Conservation (phyloP, 1,140 invertebrate species). For the Drosophila triauraria region DNA sequence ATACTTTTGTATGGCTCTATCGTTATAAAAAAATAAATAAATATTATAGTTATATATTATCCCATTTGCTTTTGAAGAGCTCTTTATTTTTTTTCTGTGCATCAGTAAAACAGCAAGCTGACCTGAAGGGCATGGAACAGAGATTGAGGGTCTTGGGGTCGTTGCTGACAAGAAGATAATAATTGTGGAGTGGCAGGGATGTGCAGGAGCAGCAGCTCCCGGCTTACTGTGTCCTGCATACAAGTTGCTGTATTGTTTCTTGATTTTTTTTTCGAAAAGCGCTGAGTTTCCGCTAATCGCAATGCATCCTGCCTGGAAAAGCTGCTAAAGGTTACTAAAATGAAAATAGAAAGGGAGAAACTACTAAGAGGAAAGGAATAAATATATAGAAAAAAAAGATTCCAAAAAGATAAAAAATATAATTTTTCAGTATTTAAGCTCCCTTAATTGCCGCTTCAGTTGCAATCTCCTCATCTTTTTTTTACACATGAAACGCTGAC, state of each 20-base stretch:
- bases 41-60: not conserved
- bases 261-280: not conserved
- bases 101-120: constrained; percentile 1
- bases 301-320: constrained; percentile 24
- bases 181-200: constrained; percentile 22
- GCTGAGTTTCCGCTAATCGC: constrained; percentile 26
- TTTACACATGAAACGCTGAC: constrained; percentile 3
- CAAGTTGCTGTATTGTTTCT: constrained; percentile 15
- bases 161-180: constrained; percentile 40
- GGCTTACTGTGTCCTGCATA: constrained; percentile 22
- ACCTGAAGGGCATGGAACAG: constrained; percentile 29
- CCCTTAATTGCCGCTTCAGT: not conserved
- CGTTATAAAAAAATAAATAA: not conserved
- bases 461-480: not conserved
- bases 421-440: not conserved
- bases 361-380: too few species aligned
- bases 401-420: not conserved
- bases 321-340: not conserved
- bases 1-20: too few species aligned
- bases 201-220: constrained; percentile 2
- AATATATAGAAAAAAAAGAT: too few species aligned
- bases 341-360: not conserved
- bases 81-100: not conserved
- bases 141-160: constrained; percentile 31
- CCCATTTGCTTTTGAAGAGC: not conserved